Evolutionary conservation across 1,140 invertebrate species (phyloP), one percentile per base, ranked within the genome.

Genomic region (Platorchestia sp.): DNA sequence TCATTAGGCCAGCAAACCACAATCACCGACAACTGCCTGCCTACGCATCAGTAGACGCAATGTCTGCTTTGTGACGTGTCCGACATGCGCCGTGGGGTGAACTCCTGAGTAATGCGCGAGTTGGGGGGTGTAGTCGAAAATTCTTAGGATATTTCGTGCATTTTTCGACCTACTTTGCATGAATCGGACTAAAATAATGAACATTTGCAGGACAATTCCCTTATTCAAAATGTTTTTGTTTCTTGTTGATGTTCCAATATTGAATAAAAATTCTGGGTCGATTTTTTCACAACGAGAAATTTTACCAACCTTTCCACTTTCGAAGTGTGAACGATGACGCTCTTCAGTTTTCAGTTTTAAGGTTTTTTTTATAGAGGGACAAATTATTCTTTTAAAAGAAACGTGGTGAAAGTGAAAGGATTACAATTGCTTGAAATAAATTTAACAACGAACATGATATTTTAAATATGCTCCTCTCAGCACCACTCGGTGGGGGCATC

Each of bases 1-100:
- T 93, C 91, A 93, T 93, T 93, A 93, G 43, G 91, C 91, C 0
- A 47, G 45, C 91, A 93, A 45, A 44, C 6, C 91, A 40, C 91
- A 41, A 40, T 44, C 45, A 93, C 44, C 10, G 44, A 1, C 44
- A 10, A 47, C 7, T 41, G 40, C 91, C 91, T 44, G 44, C 91
- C 91, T 44, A 41, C 19, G 91, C 16, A 36, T 93, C 47, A 93
- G 41, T 47, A 7, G 45, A 45, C 19, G 22, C 91, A 45, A 93
- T 93, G 91, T 93, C 91, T 93, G 91, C 47, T 93, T 93, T 93
- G 91, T 7, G 40, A 40, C 45, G 91, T 44, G 91, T 10, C 36
- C 44, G 44, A 93, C 91, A 93, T 93, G 91, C 91, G 41, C 91
- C 91, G 10, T 40, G 91, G 7, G 27, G 7, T 47, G 3, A 6